A percentile compares a stretch with the other conserved stretches of the same genome.
Conservation (phyloP, 2,888 invertebrate genomes). For the Petrolisthes cinctipes region DNA sequence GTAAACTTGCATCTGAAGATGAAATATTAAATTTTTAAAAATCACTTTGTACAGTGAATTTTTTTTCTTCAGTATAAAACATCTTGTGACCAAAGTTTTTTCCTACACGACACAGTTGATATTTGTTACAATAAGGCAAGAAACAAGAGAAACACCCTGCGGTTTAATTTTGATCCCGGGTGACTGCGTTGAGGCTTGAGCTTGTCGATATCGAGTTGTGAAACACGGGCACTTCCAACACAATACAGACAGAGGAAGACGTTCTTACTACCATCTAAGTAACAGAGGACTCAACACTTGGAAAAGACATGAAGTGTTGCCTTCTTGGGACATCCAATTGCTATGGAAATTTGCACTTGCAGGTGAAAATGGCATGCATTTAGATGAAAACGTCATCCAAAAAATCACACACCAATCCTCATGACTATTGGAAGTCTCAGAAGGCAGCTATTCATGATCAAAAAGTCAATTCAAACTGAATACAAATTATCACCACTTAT, state of each 20-base stretch:
- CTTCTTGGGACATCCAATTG: no score
- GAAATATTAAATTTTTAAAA: constrained; percentile 51
- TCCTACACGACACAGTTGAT: constrained; percentile 43
- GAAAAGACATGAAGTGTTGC: background rate
- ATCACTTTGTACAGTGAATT: constrained; percentile 60
- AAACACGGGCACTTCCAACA: constrained; percentile 47
- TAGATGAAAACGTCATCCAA: no score
- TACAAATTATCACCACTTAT: background rate
- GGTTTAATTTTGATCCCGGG: constrained; percentile 57
- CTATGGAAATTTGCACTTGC: no score
- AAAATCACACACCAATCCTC: no score
- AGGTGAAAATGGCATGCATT: no score
- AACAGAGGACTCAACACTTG: background rate
- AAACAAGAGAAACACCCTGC: constrained; percentile 49
- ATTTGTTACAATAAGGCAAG: constrained; percentile 49
- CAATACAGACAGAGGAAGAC: constrained; percentile 51
- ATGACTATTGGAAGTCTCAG: no score
- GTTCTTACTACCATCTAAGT: constrained; percentile 46
- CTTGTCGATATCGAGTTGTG: constrained; percentile 47
- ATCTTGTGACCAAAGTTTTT: constrained; percentile 54
- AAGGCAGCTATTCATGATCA: background rate
- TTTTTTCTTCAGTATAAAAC: constrained; percentile 50
- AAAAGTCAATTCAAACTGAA: background rate
- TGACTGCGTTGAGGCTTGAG: constrained; percentile 53
- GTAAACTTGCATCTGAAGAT: constrained; percentile 52